These are phyloP conservation scores for Oreocharis arfaki DNA, from an alignment of 2,113 vertebrate species.

Conservation along the genomic window DNA sequence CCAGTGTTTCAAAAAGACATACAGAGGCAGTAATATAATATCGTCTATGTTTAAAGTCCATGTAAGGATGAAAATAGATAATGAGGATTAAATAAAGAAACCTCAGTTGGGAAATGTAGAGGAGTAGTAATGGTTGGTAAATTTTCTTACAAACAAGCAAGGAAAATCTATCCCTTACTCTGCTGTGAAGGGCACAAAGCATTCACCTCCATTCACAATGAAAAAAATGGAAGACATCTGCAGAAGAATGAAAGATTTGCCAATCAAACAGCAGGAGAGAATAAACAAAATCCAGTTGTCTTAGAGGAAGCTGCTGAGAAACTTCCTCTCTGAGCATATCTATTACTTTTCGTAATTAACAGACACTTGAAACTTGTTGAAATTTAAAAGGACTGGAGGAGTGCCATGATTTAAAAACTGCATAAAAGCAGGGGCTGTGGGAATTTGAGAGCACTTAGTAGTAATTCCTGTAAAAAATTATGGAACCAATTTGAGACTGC, in stretches of 20 bases:
- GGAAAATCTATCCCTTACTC: neutral
- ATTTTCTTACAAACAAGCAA: neutral
- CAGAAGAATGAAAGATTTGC: neutral
- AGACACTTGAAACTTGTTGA: neutral
- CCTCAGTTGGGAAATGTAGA: neutral
- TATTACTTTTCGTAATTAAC: constrained; percentile 23
- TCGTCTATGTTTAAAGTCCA: neutral
- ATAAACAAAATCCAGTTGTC: neutral
- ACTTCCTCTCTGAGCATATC: neutral
- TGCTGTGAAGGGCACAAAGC: neutral
- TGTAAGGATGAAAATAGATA: neutral
- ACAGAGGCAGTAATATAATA: neutral
- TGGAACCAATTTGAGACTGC: neutral
- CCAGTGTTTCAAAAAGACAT: neutral
- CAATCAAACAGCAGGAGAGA: neutral
- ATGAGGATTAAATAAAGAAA: neutral
- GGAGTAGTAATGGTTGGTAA: neutral
- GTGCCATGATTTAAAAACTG: neutral
- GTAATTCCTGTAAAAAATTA: neutral
- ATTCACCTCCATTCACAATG: neutral
- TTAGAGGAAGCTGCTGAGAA: neutral
- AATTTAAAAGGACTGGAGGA: neutral
- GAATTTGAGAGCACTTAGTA: neutral
- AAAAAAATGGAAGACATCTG: neutral
- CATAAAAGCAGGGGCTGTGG: neutral